A percentile compares a stretch with the other conserved stretches of the same genome.
These are phyloP conservation scores for Trachurus trachurus DNA, from an alignment of 2,797 vertebrate species.

Conservation along the genomic window DNA sequence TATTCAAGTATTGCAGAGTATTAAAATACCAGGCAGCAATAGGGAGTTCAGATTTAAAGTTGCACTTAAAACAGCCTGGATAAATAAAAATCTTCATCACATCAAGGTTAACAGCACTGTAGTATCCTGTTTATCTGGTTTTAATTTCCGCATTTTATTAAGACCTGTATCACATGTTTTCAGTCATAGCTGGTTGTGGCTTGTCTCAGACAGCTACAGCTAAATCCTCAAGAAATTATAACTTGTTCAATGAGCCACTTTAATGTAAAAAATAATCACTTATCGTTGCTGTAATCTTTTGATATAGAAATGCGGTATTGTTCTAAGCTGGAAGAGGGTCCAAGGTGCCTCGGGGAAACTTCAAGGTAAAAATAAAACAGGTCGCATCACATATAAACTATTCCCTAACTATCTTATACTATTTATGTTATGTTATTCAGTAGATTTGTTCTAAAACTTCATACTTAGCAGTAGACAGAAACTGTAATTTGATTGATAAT, in stretches of 20 bases:
- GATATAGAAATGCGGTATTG: constrained; percentile 95
- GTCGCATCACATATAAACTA: background rate
- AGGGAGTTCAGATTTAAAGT: background rate
- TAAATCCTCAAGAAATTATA: background rate
- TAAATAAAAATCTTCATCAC: background rate
- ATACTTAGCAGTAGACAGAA: no score
- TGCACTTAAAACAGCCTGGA: background rate
- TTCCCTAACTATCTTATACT: background rate
- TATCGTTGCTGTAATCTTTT: background rate
- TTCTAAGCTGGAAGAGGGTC: constrained; percentile 99
- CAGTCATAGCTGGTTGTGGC: no score
- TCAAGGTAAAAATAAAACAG: constrained; percentile 90
- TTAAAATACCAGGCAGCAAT: background rate
- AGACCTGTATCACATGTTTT: background rate
- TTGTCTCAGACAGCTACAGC: background rate
- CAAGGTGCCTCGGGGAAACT: constrained; percentile 99
- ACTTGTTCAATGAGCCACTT: background rate
- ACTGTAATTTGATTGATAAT: background rate
- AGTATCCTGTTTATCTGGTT: no score
- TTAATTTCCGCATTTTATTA: background rate
- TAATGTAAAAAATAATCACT: background rate
- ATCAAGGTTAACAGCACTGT: no score
- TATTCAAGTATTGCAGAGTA: background rate
- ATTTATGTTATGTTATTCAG: background rate
- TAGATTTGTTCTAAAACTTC: no score